A percentile compares a stretch with the other conserved stretches of the same genome.
These are phyloP conservation scores for Orientallactaga bullata DNA, from an alignment of 2,113 vertebrate species.

Conservation along the genomic window DNA sequence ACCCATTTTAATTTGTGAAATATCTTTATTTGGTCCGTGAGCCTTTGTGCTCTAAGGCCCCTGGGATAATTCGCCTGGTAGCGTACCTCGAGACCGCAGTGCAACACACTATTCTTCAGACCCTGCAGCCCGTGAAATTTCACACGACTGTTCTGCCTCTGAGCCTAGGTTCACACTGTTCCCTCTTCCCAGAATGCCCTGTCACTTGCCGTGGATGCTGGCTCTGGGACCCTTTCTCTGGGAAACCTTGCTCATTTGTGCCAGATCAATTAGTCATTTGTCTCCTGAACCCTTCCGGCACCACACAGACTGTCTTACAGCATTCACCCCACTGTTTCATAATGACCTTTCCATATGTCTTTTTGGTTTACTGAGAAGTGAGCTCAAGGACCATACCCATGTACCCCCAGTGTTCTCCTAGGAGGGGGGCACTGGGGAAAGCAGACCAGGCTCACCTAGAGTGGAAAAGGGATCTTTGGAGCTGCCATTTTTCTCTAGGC, in stretches of 20 bases:
- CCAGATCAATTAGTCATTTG: neutral
- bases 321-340: neutral
- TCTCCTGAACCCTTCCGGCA: neutral
- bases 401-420: neutral
- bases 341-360: neutral
- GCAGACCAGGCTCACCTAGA: neutral
- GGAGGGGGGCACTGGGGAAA: neutral
- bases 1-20: neutral
- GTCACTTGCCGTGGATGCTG: too few relatives aligned
- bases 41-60: neutral
- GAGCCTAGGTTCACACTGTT: too few relatives aligned
- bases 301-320: neutral
- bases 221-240: neutral
- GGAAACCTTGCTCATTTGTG: neutral
- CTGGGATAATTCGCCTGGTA: neutral
- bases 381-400: neutral
- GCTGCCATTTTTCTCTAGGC: neutral
- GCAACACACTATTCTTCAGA: neutral
- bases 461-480: fast-evolving
- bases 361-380: neutral
- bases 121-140: too few relatives aligned
- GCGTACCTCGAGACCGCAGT: neutral
- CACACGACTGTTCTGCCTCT: too few relatives aligned
- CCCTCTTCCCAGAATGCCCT: neutral
- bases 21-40: neutral